Conservation (phyloP, 2,797 vertebrate species). For the Sebastes baramenuke region DNA sequence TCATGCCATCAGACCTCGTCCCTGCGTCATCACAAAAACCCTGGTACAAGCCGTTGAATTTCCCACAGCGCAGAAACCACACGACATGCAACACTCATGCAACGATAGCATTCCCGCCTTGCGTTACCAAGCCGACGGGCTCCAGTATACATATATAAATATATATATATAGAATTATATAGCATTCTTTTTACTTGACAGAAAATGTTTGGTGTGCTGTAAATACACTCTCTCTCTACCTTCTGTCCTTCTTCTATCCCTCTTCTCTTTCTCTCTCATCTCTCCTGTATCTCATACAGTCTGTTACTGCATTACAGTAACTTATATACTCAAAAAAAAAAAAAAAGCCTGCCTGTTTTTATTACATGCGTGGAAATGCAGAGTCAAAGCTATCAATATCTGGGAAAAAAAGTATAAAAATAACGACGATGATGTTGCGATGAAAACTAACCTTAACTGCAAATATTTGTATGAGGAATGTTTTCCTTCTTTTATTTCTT, state of each 20-base stretch:
- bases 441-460: constrained; percentile 79
- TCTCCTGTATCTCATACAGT: constrained; percentile 67
- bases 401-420: constrained; percentile 47
- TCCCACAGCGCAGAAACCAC: constrained; percentile 29
- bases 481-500: constrained; percentile 55
- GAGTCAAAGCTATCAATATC: constrained; percentile 74
- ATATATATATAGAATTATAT: constrained; percentile 87
- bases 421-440: constrained; percentile 59
- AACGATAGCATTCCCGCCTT: constrained; percentile 69
- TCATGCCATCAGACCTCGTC: constrained; percentile 39
- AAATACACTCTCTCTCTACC: constrained; percentile 76
- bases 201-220: constrained; percentile 84
- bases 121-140: constrained; percentile 64
- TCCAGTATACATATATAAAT: constrained; percentile 81
- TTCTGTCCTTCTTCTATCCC: constrained; percentile 28
- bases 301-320: constrained; percentile 78
- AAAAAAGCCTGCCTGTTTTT: constrained; percentile 85
- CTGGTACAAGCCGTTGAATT: background rate
- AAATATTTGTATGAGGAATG: constrained; percentile 80
- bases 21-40: constrained; percentile 1
- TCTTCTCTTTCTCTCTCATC: constrained; percentile 20
- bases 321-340: constrained; percentile 75
- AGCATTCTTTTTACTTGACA: constrained; percentile 85
- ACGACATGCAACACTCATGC: constrained; percentile 58
- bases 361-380: constrained; percentile 81